Evolutionary conservation across 2,113 vertebrate genomes (phyloP), one percentile per base, ranked within the genome.

Genomic region (Nycticebus coucang): DNA sequence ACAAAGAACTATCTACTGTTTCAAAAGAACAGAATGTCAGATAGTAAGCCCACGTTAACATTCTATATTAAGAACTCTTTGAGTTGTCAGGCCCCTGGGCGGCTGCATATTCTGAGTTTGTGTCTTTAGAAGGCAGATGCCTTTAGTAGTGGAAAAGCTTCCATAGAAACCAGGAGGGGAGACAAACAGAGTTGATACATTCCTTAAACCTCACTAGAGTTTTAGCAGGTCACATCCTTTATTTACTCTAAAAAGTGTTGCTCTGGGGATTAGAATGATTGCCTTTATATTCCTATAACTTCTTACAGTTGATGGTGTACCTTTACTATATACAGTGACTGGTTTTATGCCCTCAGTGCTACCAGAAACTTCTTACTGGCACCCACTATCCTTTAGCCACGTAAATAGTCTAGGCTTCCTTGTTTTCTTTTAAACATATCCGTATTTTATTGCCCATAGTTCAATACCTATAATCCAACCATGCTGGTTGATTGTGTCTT

Each of bases 131-230:
- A 55, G 89, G 72, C 50, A 66, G 71, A 60, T 79, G 12, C 64
- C 91, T 92, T 95, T 79, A 24, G 14, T 2, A 2, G 30, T 75
- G 15, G 75, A 90, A 24, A 50, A 82, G 3, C 21, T 90, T 53
- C 81, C 84, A 28, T 57, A 50, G 95, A 95, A 96, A 87, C 50
- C 68, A 90, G 57, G 87, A 93, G 50, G 26, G 72, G 53, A 69
- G 37, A 22, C 26, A 75, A 55, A 92, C 35, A 75, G 35, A 79
- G 21, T 28, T 5, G 55, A 66, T 50, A 17, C 12, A 5, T 1
- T 74, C 69, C 55, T 91, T 87, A 35, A 77, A 24, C 19, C 18
- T 22, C 7, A 33, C 45, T 41, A 80, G 59, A 84, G 79, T 55
- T 26, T 59, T 15, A 81, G 24, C 50, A 66, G 45, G 53, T 64